Base-by-base conservation (phyloP, 2,113 vertebrate species). In the Melanerpes aurifrons region DNA sequence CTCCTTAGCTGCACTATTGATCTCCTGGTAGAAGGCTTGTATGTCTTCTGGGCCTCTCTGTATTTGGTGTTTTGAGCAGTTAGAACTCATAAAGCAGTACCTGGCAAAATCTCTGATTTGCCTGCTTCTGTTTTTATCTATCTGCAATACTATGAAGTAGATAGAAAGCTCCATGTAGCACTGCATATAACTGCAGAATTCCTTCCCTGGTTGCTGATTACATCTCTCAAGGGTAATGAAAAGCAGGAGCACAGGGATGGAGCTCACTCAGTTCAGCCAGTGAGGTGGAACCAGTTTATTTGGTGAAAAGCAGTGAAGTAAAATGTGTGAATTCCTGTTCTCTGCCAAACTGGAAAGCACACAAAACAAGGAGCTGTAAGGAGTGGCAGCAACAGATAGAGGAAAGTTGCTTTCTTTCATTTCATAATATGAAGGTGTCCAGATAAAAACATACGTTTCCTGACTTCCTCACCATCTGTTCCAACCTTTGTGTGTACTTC, bases 401-500 rank as follows among this genome's bases (percentile, higher is more conserved):
- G 24, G 35, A 80, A 76, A 87, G 74, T 67, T 92, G 32, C 3
- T 86, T 91, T 82, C 35, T 94, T 89, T 70, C 0, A 1, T 59
- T 87, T 82, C 48, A 63, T 86, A 50, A n/a, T 66, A 64, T 72
- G 79, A 83, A 74, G 68, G 78, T 96, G 89, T 96, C 89, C 91
- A 82, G 75, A 87, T 58, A 85, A 91, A 95, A 95, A 45, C 95
- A 91, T 92, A 92, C 6, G 82, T 85, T 92, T 87, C 66, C 76
- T 89, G 93, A 92, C 89, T 95, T 91, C 31, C 40, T 45, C 15
- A 28, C 95, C 94, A 95, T 96, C 96, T 95, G 96, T 77, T 96
- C 82, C 80, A 91, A 95, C 91, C 94, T 95, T 89, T 32, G 3
- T 82, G 47, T n/a, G 79, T 48, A n/a, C 64, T 89, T 40, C 56